These are phyloP conservation scores for Polylopha cassiicola DNA, from an alignment of 2,888 invertebrate genomes.

Conservation along the genomic window DNA sequence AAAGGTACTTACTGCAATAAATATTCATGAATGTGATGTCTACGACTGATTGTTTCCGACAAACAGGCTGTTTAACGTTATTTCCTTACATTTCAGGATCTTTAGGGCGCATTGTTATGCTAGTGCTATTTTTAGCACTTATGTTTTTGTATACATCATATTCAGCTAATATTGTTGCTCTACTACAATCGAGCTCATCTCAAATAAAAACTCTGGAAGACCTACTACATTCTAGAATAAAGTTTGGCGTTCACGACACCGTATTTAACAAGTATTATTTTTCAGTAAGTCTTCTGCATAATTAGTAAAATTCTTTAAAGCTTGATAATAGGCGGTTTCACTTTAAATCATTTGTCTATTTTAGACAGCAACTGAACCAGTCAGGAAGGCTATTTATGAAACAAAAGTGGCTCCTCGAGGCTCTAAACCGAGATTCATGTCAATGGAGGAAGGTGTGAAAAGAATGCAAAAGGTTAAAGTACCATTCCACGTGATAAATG, in stretches of 20 bases:
- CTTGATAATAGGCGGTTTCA: too few relatives aligned
- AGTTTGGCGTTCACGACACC: conserved; percentile 82
- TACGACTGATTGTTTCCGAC: too few relatives aligned
- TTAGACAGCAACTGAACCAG: conserved; percentile 80
- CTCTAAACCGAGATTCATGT: conserved; percentile 73
- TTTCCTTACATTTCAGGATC: conserved; percentile 64
- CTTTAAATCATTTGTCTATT: conserved; percentile 29
- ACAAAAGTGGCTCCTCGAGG: conserved; percentile 81
- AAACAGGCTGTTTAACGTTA: too few relatives aligned
- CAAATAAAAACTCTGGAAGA: conserved; percentile 81
- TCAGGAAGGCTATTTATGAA: conserved; percentile 79
- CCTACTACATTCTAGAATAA: conserved; percentile 80
- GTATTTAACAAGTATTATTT: conserved; percentile 83
- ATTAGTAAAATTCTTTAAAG: too few relatives aligned
- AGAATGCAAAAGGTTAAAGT: conserved; percentile 66
- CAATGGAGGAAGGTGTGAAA: conserved; percentile 79
- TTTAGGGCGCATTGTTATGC: conserved; percentile 77
- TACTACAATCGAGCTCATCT: conserved; percentile 83
- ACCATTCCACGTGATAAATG: conserved; percentile 1
- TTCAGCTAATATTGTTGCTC: conserved; percentile 85
- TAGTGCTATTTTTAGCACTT: conserved; percentile 79
- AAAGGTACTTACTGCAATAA: conserved; percentile 58
- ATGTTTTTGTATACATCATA: conserved; percentile 86
- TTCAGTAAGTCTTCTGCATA: conserved; percentile 60
- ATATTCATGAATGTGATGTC: neutral